Percentiles rank a stretch among this genome's conserved stretches.
phyloP scores from a whole-genome alignment of 2,113 vertebrate species.

The Campylorhamphus procurvoides region DNA sequence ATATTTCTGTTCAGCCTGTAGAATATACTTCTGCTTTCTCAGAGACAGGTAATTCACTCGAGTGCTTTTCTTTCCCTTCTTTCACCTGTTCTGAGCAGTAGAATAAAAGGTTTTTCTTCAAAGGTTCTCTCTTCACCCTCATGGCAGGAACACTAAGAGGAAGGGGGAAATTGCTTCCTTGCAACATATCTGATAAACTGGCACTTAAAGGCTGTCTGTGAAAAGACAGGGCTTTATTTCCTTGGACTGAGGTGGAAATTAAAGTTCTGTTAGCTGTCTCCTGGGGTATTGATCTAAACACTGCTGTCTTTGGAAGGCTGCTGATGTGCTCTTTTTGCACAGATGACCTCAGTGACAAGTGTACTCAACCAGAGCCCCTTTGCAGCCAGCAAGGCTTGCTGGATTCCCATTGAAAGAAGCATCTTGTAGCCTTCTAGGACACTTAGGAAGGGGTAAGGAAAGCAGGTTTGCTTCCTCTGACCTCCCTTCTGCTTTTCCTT shows the following conservation, averaged over 20 bases:
- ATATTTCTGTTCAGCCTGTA: not conserved
- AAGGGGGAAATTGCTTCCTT: not conserved
- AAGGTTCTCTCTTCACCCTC: not conserved
- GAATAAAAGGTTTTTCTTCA: not conserved
- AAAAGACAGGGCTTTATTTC: conserved; percentile 11
- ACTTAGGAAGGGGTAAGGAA: not conserved
- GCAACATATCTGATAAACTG: not conserved
- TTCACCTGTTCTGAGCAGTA: not conserved
- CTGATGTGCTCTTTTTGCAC: conserved; percentile 14
- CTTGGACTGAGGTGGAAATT: conserved; percentile 15
- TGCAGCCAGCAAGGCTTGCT: not conserved
- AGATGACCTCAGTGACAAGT: not conserved
- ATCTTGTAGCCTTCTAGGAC: not conserved
- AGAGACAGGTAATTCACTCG: not conserved
- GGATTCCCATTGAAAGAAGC: not conserved
- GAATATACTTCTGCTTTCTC: not conserved
- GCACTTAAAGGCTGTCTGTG: not conserved
- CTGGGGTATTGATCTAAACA: conserved; percentile 16
- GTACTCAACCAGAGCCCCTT: not conserved
- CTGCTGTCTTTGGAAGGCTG: not conserved
- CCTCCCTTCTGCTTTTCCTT: not conserved
- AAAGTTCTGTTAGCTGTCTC: conserved; percentile 24
- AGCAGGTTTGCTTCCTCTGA: not conserved
- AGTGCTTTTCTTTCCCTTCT: not conserved
- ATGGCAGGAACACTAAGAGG: not conserved